Evolutionary conservation across 1,140 invertebrate species (phyloP).

Genomic region (Pogonognathellus flavescens): DNA sequence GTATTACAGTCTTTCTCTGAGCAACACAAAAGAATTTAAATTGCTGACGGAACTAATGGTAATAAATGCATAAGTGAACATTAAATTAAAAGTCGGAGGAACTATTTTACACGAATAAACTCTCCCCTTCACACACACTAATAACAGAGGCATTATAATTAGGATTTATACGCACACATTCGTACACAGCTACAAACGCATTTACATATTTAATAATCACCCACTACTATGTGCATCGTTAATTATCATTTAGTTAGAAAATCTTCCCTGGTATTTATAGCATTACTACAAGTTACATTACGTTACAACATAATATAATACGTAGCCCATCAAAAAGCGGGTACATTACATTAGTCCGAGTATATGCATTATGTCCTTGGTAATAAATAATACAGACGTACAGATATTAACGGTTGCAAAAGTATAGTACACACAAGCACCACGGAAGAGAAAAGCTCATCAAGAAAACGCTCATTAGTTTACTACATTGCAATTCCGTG

Average conservation of each 20-base stretch:
- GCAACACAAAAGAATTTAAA: slow-evolving; percentile 20
- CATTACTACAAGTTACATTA: slow-evolving; percentile 21
- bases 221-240: background rate
- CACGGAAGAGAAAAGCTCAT: slow-evolving; percentile 27
- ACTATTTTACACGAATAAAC: background rate
- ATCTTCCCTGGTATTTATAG: background rate
- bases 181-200: background rate
- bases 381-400: slow-evolving; percentile 1
- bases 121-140: too few relatives aligned
- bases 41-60: background rate
- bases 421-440: background rate
- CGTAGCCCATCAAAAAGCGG: too few relatives aligned
- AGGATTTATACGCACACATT: too few relatives aligned
- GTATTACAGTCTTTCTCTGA: slow-evolving; percentile 66
- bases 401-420: background rate
- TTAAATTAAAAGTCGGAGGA: slow-evolving; percentile 13
- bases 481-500: slow-evolving; percentile 29
- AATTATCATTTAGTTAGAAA: slow-evolving; percentile 22
- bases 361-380: background rate
- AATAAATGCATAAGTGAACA: background rate
- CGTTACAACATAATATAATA: too few relatives aligned
- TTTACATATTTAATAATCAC: background rate
- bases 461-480: slow-evolving; percentile 45
- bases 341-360: too few relatives aligned
- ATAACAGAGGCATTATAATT: too few relatives aligned